Evolutionary conservation across 2,113 vertebrate species (phyloP).

Genomic region (Protobothrops flavoviridis): DNA sequence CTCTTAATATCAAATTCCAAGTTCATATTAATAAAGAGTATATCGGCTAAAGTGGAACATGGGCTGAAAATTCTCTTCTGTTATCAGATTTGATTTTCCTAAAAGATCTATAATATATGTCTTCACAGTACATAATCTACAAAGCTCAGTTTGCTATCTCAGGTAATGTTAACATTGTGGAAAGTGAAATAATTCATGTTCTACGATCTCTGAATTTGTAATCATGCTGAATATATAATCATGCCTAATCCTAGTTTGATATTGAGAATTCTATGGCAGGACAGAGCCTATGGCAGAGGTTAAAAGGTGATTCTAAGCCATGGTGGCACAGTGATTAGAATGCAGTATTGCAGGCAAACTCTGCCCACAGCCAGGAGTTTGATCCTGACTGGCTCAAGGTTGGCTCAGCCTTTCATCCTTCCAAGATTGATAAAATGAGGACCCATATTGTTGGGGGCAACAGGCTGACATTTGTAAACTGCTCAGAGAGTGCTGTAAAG

Average conservation of each 20-base stretch:
- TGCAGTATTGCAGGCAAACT: neutral
- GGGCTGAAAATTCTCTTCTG: neutral
- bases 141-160: neutral
- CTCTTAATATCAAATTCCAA: neutral
- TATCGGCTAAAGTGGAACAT: neutral
- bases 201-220: neutral
- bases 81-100: neutral
- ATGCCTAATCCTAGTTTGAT: slow-evolving; percentile 2
- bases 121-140: neutral
- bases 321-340: neutral
- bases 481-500: neutral
- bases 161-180: neutral
- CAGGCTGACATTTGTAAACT: neutral
- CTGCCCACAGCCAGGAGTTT: neutral
- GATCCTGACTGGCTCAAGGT: neutral
- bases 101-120: neutral
- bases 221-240: neutral
- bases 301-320: neutral
- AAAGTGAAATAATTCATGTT: neutral
- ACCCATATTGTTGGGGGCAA: neutral
- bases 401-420: neutral
- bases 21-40: neutral
- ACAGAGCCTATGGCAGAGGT: neutral
- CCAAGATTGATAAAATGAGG: neutral
- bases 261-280: neutral